These are phyloP conservation scores for Acanthochromis polyacanthus DNA, from an alignment of 2,113 vertebrate genomes.

Conservation along the genomic window DNA sequence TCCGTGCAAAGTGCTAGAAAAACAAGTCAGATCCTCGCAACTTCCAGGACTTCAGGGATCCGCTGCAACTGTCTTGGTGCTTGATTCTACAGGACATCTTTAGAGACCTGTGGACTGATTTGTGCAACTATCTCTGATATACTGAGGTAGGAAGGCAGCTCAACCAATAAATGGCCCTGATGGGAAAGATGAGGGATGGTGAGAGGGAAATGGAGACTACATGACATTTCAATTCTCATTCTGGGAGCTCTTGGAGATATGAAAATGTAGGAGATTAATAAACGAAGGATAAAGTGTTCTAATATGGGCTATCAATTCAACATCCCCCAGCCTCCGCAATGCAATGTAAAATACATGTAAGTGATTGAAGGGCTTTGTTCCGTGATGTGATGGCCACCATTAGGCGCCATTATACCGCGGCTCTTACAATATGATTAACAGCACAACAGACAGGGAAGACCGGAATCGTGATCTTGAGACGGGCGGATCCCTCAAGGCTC, in stretches of 20 bases:
- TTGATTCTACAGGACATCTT: too few relatives aligned
- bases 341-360: conserved; percentile 32
- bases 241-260: conserved; percentile 15
- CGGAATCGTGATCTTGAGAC: conserved; percentile 25
- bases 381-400: conserved; percentile 47
- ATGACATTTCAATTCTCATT: conserved; percentile 35
- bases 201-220: conserved; percentile 22
- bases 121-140: background rate
- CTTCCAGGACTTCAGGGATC: too few relatives aligned
- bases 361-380: conserved; percentile 58
- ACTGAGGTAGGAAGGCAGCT: background rate
- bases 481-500: conserved; percentile 16
- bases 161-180: background rate
- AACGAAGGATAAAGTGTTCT: conserved; percentile 38
- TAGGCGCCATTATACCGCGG: conserved; percentile 36
- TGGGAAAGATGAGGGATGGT: conserved; percentile 8
- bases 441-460: conserved; percentile 7
- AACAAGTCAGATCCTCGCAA: too few relatives aligned
- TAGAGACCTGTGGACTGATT: too few relatives aligned
- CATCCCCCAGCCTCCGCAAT: conserved; percentile 15
- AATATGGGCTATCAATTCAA: conserved; percentile 45
- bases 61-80: too few relatives aligned
- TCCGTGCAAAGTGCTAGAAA: too few relatives aligned
- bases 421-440: conserved; percentile 56
- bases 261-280: conserved; percentile 36